Evolutionary conservation across 2,797 vertebrate genomes (phyloP), one percentile per base, ranked within the genome.

Genomic region (Tapera naevia): DNA sequence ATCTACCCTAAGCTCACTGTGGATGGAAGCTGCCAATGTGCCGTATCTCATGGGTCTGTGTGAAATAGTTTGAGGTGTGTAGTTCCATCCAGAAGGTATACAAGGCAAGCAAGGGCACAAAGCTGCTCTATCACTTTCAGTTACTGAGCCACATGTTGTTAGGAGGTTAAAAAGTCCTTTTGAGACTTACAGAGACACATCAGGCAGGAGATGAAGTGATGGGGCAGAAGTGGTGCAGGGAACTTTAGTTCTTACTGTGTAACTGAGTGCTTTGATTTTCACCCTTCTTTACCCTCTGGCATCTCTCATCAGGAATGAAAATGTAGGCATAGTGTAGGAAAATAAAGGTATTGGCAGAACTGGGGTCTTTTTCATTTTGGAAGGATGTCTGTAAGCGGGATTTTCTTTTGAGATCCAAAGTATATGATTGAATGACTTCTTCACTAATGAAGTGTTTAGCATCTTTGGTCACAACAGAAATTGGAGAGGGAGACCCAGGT

Each of bases 371-470:
- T 91, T 71, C 27, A 4, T 46, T 72, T 79, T 51, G 69, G 72
- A 91, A 80, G 30, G 11, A 48, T 69, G 51, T 48, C 74, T 88
- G 60, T 86, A 39, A 67, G 25, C 32, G 9, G 30, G 8, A 2
- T 27, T 91, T 93, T 66, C 48, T 92, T 94, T 72, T 69, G 50
- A 58, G 54, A 28, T 85, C 50, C 62, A 86, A 80, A 54, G 33
- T n/a, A 80, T 18, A 30, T 50, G 78, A 30, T 39, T 56, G 61
- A 90, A 67, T 27, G 2, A 23, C 35, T 70, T 93, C 71, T 67
- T 85, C 18, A 12, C 54, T 62, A 69, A 30, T 25, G 32, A 92
- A 65, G n/a, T 51, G 23, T 65, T 89, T 46, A 78, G 7, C 57
- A n/a, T 43, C 50, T 92, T 89, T 43, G 53, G 30, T 75, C 81